Base-by-base conservation (phyloP, 1,140 invertebrate genomes). In the Andrena cerasifolii region DNA sequence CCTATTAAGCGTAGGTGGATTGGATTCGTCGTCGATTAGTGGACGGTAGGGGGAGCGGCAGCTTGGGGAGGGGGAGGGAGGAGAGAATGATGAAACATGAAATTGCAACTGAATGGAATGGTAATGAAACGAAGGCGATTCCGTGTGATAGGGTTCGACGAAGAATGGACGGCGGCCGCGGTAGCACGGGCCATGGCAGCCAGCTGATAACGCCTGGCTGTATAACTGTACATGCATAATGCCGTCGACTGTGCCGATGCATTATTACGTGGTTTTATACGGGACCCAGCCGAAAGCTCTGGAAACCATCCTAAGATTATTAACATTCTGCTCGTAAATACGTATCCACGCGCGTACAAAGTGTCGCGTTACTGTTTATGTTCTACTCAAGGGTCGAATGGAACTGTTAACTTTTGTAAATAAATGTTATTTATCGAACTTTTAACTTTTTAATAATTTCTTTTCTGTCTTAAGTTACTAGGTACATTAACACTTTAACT, bases 101-200 rank as follows among this genome's bases (percentile, higher is more conserved):
- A 84, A 84, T 84, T 76, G 82, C 78, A 40, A 79, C 47, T 83
- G 82, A 84, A 84, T 84, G 77, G 77, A 80, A 84, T 79, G 66
- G 82, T 84, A 84, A 84, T 84, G 81, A 80, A 84, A 84, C 82
- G 77, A 56, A 79, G 66, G 81, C 77, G 81, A 83, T 83, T 83
- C 58, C 66, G 66, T 31, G 66, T 74, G 71, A 83, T 84, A 75
- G 54, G 36, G 33, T 45, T 8, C n/a, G 53, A 12, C 24, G 33
- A 73, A 81, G 65, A 77, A 71, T 77, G 45, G 59, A 12, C 40
- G 56, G 28, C 49, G 14, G 61, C 31, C 14, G 33, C 33, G n/a
- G 59, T 18, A n/a, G 31, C 16, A n/a, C 14, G 59, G 53, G 49
- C 47, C 67, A 28, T 80, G n/a, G 65, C 58, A 71, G 28, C 33